Percentiles rank a stretch among this genome's conserved stretches.
Conservation (phyloP, 2,888 invertebrate genomes). For the Harpalus rubripes region DNA sequence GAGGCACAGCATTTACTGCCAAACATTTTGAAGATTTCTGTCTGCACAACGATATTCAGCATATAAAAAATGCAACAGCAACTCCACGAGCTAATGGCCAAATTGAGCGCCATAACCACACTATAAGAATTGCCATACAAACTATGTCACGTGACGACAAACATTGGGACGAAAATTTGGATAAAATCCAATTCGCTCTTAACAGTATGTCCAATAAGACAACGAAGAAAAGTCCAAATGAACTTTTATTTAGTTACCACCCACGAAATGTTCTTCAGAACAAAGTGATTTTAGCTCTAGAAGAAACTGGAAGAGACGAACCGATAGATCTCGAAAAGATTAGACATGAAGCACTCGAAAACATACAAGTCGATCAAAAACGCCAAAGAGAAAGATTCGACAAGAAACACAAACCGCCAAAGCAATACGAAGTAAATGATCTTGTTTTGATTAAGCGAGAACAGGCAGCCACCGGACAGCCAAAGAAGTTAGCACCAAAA, state of each 20-base stretch:
- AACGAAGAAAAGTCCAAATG: no score
- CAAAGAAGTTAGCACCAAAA: no score
- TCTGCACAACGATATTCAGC: conserved; percentile 63
- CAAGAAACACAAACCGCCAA: not conserved
- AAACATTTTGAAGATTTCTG: conserved; percentile 59
- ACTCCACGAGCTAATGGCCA: conserved; percentile 68
- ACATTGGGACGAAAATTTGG: no score
- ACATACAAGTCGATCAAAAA: not conserved
- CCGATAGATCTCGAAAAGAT: not conserved
- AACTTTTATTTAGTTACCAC: no score
- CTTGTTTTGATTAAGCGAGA: conserved; percentile 64
- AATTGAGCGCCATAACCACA: no score
- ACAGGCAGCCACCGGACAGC: conserved; percentile 55
- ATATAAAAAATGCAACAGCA: conserved; percentile 67
- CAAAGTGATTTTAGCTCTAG: not conserved
- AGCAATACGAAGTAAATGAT: not conserved
- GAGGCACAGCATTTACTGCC: no score
- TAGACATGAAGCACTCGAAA: not conserved
- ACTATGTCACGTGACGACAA: no score
- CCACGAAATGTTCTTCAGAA: not conserved
- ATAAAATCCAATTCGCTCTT: no score
- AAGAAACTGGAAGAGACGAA: not conserved
- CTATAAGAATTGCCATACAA: no score
- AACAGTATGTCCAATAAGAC: no score
- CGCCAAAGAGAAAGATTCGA: not conserved